Evolutionary conservation across 1,140 invertebrate species (phyloP).

Genomic region (Aphelinus atriplicis): DNA sequence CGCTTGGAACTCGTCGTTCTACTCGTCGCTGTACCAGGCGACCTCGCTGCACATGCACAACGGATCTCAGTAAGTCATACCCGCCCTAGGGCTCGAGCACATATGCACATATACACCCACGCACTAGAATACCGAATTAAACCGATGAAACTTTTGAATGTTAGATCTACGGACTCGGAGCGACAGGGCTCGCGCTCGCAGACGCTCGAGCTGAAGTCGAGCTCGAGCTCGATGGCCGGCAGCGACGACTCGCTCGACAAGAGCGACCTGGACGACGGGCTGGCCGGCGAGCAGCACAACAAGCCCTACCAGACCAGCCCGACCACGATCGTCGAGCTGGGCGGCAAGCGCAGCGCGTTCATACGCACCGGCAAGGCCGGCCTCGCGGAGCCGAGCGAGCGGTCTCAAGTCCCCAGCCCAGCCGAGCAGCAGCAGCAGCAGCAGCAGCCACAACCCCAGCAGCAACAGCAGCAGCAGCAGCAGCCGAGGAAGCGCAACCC

Average conservation of each 20-base stretch:
- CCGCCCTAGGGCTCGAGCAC: no score
- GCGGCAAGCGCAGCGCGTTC: slow-evolving; percentile 58
- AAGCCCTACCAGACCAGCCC: slow-evolving; percentile 56
- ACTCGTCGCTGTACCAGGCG: slow-evolving; percentile 62
- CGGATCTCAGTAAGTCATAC: slow-evolving; percentile 54
- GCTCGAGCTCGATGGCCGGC: slow-evolving; percentile 66
- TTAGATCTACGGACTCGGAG: slow-evolving; percentile 65
- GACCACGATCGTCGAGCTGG: slow-evolving; percentile 57
- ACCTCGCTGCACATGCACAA: slow-evolving; percentile 59
- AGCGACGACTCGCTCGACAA: slow-evolving; percentile 73
- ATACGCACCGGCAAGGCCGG: slow-evolving; percentile 39
- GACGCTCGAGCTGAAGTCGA: slow-evolving; percentile 59
- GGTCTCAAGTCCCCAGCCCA: slow-evolving; percentile 38
- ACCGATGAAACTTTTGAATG: no score
- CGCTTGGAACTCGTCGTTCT: slow-evolving; percentile 62
- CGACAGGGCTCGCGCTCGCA: slow-evolving; percentile 57
- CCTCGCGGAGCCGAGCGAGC: slow-evolving; percentile 21
- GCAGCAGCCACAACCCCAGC: slow-evolving; percentile 45
- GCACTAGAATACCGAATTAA: no score
- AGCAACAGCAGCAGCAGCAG: slow-evolving; percentile 47
- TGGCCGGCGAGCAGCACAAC: slow-evolving; percentile 47
- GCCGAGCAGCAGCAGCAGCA: slow-evolving; percentile 46
- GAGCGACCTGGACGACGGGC: slow-evolving; percentile 67
- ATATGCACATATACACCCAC: no score
- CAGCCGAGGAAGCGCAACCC: slow-evolving; percentile 77